Evolutionary conservation across 2,797 vertebrate genomes (phyloP).

Genomic region (Coluber constrictor): DNA sequence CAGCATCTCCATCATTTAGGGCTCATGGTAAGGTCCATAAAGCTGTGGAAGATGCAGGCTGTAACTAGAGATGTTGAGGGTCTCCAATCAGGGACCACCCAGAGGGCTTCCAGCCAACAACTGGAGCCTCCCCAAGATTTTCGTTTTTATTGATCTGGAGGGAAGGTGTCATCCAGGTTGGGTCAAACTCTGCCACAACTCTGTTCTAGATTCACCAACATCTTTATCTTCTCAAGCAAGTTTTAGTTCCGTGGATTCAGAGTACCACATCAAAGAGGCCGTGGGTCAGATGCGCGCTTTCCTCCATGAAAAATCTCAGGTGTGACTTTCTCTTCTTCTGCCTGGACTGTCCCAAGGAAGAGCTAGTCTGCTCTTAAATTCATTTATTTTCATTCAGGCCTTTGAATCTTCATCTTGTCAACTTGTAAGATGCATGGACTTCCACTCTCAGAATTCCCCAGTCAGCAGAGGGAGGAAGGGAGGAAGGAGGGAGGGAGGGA

Average conservation of each 20-base stretch:
- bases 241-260: background rate
- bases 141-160: background rate
- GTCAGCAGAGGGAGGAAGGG: background rate
- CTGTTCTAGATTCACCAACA: background rate
- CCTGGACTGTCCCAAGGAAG: background rate
- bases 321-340: background rate
- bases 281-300: background rate
- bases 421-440: background rate
- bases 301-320: background rate
- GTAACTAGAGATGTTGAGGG: background rate
- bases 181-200: background rate
- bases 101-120: background rate
- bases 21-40: no score
- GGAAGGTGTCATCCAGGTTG: background rate
- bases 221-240: background rate
- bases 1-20: no score
- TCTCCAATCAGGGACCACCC: background rate
- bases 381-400: background rate
- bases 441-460: background rate
- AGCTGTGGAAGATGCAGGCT: no score
- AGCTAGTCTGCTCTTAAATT: background rate
- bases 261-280: background rate
- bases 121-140: background rate
- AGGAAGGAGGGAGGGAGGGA: no score
- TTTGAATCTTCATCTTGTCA: background rate